A percentile compares a stretch with the other conserved stretches of the same genome.
Conservation (phyloP, 2,797 vertebrate genomes). For the Periparus ater region DNA sequence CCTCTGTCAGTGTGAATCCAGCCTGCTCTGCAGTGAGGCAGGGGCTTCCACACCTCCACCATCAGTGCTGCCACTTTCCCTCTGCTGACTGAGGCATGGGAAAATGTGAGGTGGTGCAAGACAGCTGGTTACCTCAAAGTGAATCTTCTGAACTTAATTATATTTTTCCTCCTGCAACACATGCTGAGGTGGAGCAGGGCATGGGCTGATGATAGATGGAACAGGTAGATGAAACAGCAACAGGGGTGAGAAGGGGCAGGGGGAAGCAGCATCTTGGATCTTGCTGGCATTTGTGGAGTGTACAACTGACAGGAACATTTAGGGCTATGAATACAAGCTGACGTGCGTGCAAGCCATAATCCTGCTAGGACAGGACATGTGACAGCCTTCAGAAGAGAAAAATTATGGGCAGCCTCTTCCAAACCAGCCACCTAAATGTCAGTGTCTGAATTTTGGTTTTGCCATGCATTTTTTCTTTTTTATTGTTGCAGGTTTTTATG, state of each 20-base stretch:
- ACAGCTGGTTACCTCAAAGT: background rate
- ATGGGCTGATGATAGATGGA: background rate
- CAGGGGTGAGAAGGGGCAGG: background rate
- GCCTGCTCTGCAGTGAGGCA: background rate
- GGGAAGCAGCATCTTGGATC: background rate
- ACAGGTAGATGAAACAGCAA: background rate
- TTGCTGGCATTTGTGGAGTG: background rate
- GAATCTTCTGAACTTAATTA: background rate
- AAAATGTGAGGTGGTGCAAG: background rate
- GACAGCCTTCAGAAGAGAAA: background rate
- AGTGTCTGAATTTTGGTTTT: background rate
- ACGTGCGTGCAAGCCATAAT: background rate
- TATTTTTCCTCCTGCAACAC: background rate
- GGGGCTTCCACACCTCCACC: background rate
- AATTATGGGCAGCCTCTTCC: background rate
- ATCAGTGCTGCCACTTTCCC: background rate
- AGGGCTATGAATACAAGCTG: constrained; percentile 6
- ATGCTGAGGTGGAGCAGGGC: background rate
- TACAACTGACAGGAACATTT: background rate
- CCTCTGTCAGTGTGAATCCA: fast-evolving
- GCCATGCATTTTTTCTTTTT: background rate
- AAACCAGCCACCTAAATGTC: background rate
- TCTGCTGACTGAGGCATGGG: background rate
- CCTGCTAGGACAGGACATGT: constrained; percentile 6
- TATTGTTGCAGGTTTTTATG: background rate